Conservation (phyloP, 2,888 invertebrate genomes). For the Colostygia pectinataria region DNA sequence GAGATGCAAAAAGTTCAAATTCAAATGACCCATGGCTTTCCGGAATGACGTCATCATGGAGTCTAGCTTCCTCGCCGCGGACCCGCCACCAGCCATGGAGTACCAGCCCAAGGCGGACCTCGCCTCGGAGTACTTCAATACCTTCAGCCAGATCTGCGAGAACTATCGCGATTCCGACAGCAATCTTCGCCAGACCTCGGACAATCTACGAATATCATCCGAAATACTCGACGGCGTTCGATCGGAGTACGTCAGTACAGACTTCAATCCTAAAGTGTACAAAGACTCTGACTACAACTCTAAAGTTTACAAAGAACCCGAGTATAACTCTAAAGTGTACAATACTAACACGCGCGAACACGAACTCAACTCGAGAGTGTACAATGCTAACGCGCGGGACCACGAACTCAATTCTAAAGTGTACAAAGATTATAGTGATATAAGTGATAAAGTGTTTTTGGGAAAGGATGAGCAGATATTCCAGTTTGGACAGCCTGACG, state of each 20-base stretch:
- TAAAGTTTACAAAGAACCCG: conserved; percentile 27
- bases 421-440: conserved; percentile 43
- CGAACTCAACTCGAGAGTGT: conserved; percentile 27
- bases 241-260: conserved; percentile 55
- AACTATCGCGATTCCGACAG: conserved; percentile 67
- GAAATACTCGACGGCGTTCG: conserved; percentile 67
- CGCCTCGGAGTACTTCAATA: conserved; percentile 74
- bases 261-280: conserved; percentile 45
- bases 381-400: conserved; percentile 35
- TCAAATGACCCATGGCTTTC: conserved; percentile 65
- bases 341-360: conserved; percentile 23
- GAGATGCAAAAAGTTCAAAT: conserved; percentile 67
- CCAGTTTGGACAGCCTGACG: conserved; percentile 84
- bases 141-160: conserved; percentile 75
- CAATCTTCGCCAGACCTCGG: conserved; percentile 69
- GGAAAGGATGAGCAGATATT: conserved; percentile 71
- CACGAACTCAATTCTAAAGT: conserved; percentile 13
- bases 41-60: conserved; percentile 72
- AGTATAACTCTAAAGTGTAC: conserved; percentile 28
- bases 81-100: conserved; percentile 80
- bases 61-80: conserved; percentile 77
- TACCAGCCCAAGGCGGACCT: conserved; percentile 68
- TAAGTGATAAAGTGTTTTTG: conserved; percentile 65
- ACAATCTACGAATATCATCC: conserved; percentile 64
- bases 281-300: not conserved